Conservation (phyloP, 2,888 invertebrate species). For the Apantesis nais region DNA sequence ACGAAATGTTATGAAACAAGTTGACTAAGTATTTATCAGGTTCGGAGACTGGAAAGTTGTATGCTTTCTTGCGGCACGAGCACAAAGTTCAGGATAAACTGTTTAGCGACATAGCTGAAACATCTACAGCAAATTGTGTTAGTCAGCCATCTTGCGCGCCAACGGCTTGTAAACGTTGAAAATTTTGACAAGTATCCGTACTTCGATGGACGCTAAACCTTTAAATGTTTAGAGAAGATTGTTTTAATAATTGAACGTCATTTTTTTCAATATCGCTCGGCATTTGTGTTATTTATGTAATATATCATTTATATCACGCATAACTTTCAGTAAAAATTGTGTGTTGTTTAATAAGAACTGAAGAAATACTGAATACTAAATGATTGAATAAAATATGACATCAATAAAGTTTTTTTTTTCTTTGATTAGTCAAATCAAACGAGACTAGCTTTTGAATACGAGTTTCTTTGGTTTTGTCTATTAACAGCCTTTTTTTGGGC, state of each 20-base stretch:
- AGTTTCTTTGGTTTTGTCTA: no score
- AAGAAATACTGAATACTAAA: no score
- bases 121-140: slow-evolving; percentile 62
- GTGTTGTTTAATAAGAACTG: no score
- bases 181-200: slow-evolving; percentile 51
- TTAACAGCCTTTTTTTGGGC: no score
- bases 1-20: slow-evolving; percentile 33
- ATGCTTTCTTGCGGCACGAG: slow-evolving; percentile 45
- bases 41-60: slow-evolving; percentile 37
- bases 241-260: background rate
- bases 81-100: slow-evolving; percentile 60
- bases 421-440: no score
- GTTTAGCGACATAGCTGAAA: slow-evolving; percentile 60
- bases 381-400: no score
- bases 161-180: slow-evolving; percentile 55
- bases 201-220: slow-evolving; percentile 20
- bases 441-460: no score
- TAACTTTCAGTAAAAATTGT: no score
- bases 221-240: slow-evolving; percentile 16
- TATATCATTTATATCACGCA: background rate
- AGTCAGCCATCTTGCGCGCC: slow-evolving; percentile 52
- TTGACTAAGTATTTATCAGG: slow-evolving; percentile 41
- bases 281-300: background rate
- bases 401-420: no score
- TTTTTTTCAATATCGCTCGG: background rate